These are phyloP conservation scores for Dryocosmus kuriphilus DNA, from an alignment of 2,888 invertebrate genomes.

Conservation along the genomic window DNA sequence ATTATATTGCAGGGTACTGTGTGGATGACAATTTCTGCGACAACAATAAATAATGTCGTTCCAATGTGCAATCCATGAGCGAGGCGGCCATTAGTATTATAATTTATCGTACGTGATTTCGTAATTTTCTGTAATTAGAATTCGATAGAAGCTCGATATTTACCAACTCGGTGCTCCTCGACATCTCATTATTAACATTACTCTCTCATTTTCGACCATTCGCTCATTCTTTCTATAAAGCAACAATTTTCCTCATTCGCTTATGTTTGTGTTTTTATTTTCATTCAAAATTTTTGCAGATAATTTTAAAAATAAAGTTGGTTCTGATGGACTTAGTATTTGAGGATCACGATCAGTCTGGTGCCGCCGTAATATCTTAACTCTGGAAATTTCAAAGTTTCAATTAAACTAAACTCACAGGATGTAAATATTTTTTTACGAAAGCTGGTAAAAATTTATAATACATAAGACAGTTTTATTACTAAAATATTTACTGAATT, in stretches of 20 bases:
- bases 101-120: constrained; percentile 35
- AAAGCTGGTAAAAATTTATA: too few relatives aligned
- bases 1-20: constrained; percentile 11
- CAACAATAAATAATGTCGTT: constrained; percentile 38
- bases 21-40: constrained; percentile 20
- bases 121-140: constrained; percentile 33
- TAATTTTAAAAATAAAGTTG: background rate
- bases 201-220: background rate
- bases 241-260: background rate
- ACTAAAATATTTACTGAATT: too few relatives aligned
- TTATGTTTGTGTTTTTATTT: background rate
- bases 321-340: background rate
- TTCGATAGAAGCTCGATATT: constrained; percentile 32
- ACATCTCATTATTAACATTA: background rate
- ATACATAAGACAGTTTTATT: too few relatives aligned
- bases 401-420: too few relatives aligned
- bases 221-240: background rate
- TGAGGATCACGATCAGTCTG: background rate
- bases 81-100: constrained; percentile 25
- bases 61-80: constrained; percentile 37
- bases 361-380: background rate
- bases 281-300: background rate
- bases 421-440: too few relatives aligned
- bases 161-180: background rate
- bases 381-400: background rate